Conservation (phyloP, 2,113 vertebrate species). For the Xenus cinereus region DNA sequence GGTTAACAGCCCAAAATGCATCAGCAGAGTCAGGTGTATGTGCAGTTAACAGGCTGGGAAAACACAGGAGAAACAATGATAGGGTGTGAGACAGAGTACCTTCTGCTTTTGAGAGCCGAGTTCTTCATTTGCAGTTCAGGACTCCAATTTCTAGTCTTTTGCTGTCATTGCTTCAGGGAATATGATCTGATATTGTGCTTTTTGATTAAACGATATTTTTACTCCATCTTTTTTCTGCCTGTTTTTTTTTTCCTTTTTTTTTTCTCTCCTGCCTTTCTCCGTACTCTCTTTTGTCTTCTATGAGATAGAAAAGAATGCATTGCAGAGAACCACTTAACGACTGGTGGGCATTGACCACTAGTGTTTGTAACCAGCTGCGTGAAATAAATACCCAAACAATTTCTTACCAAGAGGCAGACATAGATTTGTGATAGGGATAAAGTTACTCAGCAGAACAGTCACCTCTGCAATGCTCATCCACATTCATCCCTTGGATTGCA, state of each 20-base stretch:
- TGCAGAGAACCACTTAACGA: not conserved
- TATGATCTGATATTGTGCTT: not conserved
- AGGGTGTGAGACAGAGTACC: not conserved
- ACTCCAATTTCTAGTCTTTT: not conserved
- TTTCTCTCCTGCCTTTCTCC: accelerated
- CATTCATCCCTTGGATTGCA: not conserved
- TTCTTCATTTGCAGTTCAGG: not conserved
- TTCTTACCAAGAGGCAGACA: not conserved
- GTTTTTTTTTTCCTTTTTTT: not conserved
- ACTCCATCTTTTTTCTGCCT: not conserved
- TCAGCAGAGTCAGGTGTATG: not conserved
- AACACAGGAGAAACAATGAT: not conserved
- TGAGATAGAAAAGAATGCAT: not conserved
- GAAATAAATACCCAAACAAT: not conserved
- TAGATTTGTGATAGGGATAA: not conserved
- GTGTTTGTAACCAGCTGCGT: not conserved
- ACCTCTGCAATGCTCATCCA: not conserved
- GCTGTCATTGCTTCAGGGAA: not conserved
- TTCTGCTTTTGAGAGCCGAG: not conserved
- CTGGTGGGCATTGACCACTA: not conserved
- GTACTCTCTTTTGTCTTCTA: not conserved
- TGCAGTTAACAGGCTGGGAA: not conserved
- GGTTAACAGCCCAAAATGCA: slow-evolving; percentile 25
- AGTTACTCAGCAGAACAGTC: not conserved
- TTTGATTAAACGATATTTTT: slow-evolving; percentile 7